phyloP scores from a whole-genome alignment of 2,797 vertebrate species.

The Enteromius viviparus region DNA sequence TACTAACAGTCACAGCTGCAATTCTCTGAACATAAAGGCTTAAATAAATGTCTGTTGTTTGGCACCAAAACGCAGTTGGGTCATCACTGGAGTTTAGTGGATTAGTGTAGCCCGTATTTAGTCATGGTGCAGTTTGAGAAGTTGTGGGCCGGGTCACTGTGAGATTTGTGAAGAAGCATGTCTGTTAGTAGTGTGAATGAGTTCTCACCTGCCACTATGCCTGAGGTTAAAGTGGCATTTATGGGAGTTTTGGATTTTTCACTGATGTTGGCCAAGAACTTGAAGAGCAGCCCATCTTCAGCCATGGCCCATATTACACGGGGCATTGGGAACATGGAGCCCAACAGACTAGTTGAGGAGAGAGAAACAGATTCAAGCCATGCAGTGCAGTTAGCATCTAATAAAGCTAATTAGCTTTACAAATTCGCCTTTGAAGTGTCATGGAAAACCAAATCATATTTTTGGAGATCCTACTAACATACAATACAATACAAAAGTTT shows the following conservation, averaged over 20 bases:
- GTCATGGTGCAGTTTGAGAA: background rate
- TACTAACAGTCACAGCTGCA: background rate
- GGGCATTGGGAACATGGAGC: slow-evolving; percentile 97
- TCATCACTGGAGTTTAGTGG: slow-evolving; percentile 2
- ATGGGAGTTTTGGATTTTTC: slow-evolving; percentile 90
- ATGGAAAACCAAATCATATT: background rate
- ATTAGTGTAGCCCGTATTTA: background rate
- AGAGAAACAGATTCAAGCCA: slow-evolving; percentile 50
- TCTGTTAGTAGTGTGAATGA: slow-evolving; percentile 63
- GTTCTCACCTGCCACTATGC: slow-evolving; percentile 87
- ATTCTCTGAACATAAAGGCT: background rate
- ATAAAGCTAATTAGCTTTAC: slow-evolving; percentile 4
- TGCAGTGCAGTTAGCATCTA: slow-evolving; percentile 47
- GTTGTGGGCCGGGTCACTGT: background rate
- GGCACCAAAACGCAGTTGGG: background rate
- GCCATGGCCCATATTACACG: slow-evolving; percentile 98
- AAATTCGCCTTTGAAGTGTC: background rate
- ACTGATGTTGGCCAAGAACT: slow-evolving; percentile 84
- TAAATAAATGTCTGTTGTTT: background rate
- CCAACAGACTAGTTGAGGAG: slow-evolving; percentile 82
- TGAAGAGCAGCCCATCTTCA: slow-evolving; percentile 94
- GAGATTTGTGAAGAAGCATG: slow-evolving; percentile 21
- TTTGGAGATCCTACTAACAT: background rate
- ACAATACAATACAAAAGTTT: background rate
- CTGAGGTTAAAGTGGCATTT: slow-evolving; percentile 88